Conservation (phyloP, 2,888 invertebrate species). For the Chelonus formosanus region DNA sequence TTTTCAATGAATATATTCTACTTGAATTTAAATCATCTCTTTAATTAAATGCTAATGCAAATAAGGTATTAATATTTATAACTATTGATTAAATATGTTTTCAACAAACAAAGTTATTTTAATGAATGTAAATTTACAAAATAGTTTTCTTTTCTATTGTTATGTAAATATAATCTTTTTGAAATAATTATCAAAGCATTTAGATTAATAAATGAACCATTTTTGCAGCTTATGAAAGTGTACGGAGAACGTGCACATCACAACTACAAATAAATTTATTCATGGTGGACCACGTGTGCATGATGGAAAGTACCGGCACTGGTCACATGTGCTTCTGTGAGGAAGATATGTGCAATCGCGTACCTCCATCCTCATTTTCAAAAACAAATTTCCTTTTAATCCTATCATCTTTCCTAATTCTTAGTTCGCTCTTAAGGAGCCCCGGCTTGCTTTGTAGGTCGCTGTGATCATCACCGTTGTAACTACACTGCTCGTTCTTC, state of each 20-base stretch:
- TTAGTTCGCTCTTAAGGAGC: conserved; percentile 51
- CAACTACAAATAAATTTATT: conserved; percentile 94
- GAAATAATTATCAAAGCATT: not conserved
- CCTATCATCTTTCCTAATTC: conserved; percentile 55
- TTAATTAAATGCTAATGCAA: too few species aligned
- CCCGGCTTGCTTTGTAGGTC: conserved; percentile 63
- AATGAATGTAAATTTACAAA: too few species aligned
- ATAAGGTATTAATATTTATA: too few species aligned
- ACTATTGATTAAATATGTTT: too few species aligned
- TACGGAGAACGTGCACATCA: conserved; percentile 90
- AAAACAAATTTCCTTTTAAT: conserved; percentile 58
- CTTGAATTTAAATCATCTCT: too few species aligned
- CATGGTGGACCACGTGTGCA: conserved; percentile 98
- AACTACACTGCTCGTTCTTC: conserved; percentile 37
- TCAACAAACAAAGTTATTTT: too few species aligned
- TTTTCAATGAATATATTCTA: too few species aligned
- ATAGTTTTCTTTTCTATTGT: too few species aligned
- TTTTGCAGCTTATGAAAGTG: conserved; percentile 86
- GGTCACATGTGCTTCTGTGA: conserved; percentile 99
- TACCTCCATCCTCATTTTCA: conserved; percentile 57
- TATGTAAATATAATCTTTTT: not conserved
- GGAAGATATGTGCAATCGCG: conserved; percentile 92
- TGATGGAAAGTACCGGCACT: conserved; percentile 97
- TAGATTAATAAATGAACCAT: conserved; percentile 21
- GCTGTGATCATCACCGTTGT: conserved; percentile 56